Base-by-base conservation (phyloP, 2,797 vertebrate genomes). In the Clamator glandarius region DNA sequence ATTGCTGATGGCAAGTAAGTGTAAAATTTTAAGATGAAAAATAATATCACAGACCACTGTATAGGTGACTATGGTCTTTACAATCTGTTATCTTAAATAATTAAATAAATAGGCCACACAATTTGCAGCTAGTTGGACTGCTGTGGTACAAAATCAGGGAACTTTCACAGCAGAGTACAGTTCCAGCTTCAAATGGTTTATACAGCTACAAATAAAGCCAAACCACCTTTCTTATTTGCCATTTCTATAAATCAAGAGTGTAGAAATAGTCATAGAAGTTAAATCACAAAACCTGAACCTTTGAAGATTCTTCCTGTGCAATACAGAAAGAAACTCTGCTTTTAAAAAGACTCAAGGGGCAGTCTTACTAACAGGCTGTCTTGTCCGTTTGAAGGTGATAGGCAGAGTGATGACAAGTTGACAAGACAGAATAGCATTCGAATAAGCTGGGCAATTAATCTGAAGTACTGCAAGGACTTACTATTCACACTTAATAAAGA, bases 1-100 rank as follows among this genome's bases (percentile, higher is more conserved):
- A 98, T 99, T 1, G 99, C 99, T 31, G 99, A 99, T 61, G 99
- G 99, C 95, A 99, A 99, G 99, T 99, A 98, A 97, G 99, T 97
- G n/a, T 98, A 74, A 81, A 41, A 63, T 46, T 51, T 80, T 58
- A 57, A 87, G 25, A 31, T 57, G 4, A n/a, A 50, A 66, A 74
- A 23, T 8, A 3, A 51, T 41, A 16, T 19, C 54, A 13, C 35
- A 73, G 51, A 33, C 11, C 14, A n/a, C 36, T 80, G 11, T 18
- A 6, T 72, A n/a, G 46, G 21, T 66, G 42, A 35, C 77, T 52
- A 20, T 46, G 24, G 5, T 54, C 12, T 58, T 90, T 89, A 41
- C 5, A 62, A 54, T 66, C 9, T 33, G 12, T 61, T 67, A 54
- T 13, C 24, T 35, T 64, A 51, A 64, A 28, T 39, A 55, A 54